Base-by-base conservation (phyloP, 2,888 invertebrate genomes). In the Carterocephalus palaemon region DNA sequence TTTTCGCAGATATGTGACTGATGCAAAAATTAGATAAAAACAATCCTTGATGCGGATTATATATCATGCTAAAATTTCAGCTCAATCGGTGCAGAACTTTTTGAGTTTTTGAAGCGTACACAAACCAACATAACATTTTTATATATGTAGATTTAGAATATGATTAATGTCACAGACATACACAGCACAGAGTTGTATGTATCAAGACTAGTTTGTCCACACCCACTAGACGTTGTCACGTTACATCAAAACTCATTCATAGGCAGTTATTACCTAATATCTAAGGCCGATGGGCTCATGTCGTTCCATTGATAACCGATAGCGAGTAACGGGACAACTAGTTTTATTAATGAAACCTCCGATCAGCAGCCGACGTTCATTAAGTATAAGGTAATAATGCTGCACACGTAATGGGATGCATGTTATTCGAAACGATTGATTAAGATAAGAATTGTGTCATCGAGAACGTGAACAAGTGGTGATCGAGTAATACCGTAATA, bases 341-440 rank as follows among this genome's bases (percentile, higher is more conserved):
- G 28, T 36, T 37, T 28, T 41, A 41, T 41, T 41, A 41, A 41
- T 41, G 41, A 41, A 41, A 33, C 41, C 17, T 13, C 8, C 29
- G 26, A 29, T 9, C n/a, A 12, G 13, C 23, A 23, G 34, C 15
- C 37, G 17, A 13, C 33, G 19, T 41, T 33, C 41, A 41, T 41
- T 41, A 41, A 41, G 33, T 26, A 33, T n/a, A 24, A 33, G 10
- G 17, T 26, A 41, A 41, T 41, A 24, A 33, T 41, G 32, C 38
- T 20, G 6, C 41, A 20, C 19, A 34, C 8, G 33, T 26, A 41
- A 33, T 33, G 33, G 12, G 40, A 42, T 42, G 33, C 33, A 39
- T 38, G 17, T 17, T 12, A 33, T 26, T 26, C 0, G 6, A 34
- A 22, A 42, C 34, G 26, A 42, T 42, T 28, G 31, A 42, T 42